A percentile compares a stretch with the other conserved stretches of the same genome.
Evolutionary conservation across 2,113 vertebrate genomes (phyloP).

Genomic region (Saguinus imperator): DNA sequence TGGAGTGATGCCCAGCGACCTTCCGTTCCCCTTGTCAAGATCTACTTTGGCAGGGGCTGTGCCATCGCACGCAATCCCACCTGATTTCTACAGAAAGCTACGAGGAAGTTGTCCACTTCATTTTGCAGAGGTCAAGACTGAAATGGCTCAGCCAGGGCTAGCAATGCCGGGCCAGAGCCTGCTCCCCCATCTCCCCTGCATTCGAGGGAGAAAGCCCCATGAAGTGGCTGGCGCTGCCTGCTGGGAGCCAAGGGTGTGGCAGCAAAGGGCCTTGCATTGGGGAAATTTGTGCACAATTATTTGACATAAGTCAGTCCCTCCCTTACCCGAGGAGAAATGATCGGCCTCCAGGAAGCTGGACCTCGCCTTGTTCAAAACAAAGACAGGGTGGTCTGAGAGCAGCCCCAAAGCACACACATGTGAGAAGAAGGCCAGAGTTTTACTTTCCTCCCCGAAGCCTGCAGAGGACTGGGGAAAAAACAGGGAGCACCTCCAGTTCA

Average conservation of each 20-base stretch:
- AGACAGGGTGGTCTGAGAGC: neutral
- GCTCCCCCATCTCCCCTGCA: neutral
- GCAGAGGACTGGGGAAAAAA: no score
- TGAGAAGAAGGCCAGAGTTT: neutral
- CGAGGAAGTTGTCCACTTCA: rapidly evolving
- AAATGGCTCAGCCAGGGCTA: neutral
- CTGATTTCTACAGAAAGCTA: neutral
- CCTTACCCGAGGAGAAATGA: neutral
- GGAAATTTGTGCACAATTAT: no score
- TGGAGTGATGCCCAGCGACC: no score
- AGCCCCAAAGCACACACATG: no score
- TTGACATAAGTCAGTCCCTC: neutral
- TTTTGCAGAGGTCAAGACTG: neutral
- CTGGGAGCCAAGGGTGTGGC: neutral
- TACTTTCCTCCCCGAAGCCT: neutral
- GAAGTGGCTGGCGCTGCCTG: neutral
- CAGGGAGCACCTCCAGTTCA: neutral
- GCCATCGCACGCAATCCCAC: rapidly evolving
- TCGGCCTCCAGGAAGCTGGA: neutral
- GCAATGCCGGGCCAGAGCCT: neutral
- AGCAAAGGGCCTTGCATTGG: no score
- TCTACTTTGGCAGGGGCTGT: rapidly evolving
- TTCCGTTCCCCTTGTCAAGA: rapidly evolving
- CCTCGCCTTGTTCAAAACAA: neutral
- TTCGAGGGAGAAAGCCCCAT: neutral